These are phyloP conservation scores for Malacoraja senta DNA, from an alignment of 2,797 vertebrate genomes.

Conservation along the genomic window DNA sequence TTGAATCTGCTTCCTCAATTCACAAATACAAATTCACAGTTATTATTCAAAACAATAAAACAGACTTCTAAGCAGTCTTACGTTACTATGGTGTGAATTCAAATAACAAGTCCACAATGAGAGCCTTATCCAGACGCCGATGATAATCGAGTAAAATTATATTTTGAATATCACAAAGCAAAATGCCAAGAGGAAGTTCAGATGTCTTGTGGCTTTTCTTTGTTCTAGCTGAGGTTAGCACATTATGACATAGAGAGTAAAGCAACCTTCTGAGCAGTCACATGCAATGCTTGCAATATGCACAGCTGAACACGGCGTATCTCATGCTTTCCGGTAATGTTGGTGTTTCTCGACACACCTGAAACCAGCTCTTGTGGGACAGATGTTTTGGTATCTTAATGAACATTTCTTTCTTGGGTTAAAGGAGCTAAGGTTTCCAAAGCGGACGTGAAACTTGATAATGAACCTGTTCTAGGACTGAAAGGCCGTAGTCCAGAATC, in stretches of 20 bases:
- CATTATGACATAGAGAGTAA: background rate
- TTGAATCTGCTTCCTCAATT: background rate
- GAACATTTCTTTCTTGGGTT: background rate
- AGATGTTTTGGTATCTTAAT: conserved; percentile 3
- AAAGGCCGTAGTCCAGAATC: too few species aligned
- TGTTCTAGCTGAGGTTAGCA: conserved; percentile 27
- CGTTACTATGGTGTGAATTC: background rate
- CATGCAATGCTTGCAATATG: conserved; percentile 6
- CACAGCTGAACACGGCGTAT: background rate
- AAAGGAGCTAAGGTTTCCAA: background rate
- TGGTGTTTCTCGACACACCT: background rate
- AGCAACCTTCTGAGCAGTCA: background rate
- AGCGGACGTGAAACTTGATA: background rate
- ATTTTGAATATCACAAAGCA: conserved; percentile 4
- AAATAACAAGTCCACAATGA: background rate
- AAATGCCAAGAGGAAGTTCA: conserved; percentile 35
- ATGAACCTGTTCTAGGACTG: too few species aligned
- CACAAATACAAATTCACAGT: background rate
- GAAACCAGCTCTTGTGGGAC: background rate
- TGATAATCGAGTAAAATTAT: conserved; percentile 25
- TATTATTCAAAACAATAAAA: background rate
- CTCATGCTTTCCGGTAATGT: background rate
- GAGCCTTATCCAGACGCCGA: background rate
- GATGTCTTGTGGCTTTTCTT: conserved; percentile 16
- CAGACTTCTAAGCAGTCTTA: background rate